Conservation (phyloP, 2,888 invertebrate genomes). For the Caradrina kadenii region DNA sequence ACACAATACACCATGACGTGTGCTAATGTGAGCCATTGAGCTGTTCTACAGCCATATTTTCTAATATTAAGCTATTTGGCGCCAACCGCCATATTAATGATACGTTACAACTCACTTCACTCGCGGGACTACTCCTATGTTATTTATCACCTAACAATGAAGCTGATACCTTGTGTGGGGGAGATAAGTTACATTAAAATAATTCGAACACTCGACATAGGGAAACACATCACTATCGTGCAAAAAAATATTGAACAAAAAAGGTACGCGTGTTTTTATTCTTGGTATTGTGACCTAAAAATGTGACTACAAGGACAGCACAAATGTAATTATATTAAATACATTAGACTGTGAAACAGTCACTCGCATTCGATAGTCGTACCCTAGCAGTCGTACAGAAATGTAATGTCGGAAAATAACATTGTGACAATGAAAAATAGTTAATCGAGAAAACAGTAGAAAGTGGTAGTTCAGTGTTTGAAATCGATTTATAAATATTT, state of each 20-base stretch:
- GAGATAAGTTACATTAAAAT: slow-evolving; percentile 21
- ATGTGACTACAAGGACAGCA: slow-evolving; percentile 7
- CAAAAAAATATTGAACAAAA: neutral
- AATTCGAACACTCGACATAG: slow-evolving; percentile 12
- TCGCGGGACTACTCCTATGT: slow-evolving; percentile 14
- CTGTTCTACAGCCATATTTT: slow-evolving; percentile 29
- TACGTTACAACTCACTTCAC: slow-evolving; percentile 29
- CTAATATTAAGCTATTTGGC: slow-evolving; percentile 37
- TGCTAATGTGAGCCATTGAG: slow-evolving; percentile 27
- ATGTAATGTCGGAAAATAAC: slow-evolving; percentile 49
- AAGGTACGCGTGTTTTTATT: slow-evolving; percentile 5
- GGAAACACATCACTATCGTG: slow-evolving; percentile 25
- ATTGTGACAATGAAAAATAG: slow-evolving; percentile 36
- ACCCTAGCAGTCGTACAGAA: slow-evolving; percentile 9
- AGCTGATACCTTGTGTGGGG: slow-evolving; percentile 3
- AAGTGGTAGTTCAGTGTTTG: slow-evolving; percentile 26
- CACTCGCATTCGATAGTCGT: slow-evolving; percentile 29
- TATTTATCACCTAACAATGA: slow-evolving; percentile 12
- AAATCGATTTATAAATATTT: slow-evolving; percentile 58
- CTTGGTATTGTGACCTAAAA: slow-evolving; percentile 6
- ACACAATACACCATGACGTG: slow-evolving; percentile 26
- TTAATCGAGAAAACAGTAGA: slow-evolving; percentile 44
- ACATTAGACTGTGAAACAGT: slow-evolving; percentile 35
- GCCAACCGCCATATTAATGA: slow-evolving; percentile 43
- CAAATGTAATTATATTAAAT: slow-evolving; percentile 36